A percentile compares a stretch with the other conserved stretches of the same genome.
Conservation (phyloP, 2,113 vertebrate species). For the Bufo gargarizans region DNA sequence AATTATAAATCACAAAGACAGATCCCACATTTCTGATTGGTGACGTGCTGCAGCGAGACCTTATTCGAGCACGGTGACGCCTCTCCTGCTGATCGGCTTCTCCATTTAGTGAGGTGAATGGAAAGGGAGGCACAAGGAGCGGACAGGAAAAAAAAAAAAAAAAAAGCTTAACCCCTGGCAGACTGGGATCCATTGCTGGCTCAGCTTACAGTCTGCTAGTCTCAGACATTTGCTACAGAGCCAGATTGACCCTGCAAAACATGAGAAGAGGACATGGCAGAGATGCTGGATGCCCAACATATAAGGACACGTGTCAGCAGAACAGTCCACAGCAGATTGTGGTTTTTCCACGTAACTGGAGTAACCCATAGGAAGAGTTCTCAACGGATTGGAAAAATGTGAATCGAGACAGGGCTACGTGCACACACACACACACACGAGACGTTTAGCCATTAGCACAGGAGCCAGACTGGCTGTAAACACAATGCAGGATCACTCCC, state of each 20-base stretch:
- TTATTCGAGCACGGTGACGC: constrained; percentile 70
- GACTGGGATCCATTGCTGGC: constrained; percentile 5
- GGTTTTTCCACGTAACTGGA: background rate
- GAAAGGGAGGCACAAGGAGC: constrained; percentile 68
- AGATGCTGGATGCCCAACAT: too few species aligned
- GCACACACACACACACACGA: background rate
- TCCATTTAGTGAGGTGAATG: constrained; percentile 72
- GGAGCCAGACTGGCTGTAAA: background rate
- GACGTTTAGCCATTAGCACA: background rate
- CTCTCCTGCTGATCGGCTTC: constrained; percentile 69
- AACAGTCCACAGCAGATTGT: background rate
- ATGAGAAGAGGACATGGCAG: too few species aligned
- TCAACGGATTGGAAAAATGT: background rate
- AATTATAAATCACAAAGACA: constrained; percentile 70
- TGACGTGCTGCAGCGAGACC: constrained; percentile 66
- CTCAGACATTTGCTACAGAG: background rate
- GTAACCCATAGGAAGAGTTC: background rate
- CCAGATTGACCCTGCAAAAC: background rate
- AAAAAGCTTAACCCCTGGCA: constrained; percentile 69
- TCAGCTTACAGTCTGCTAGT: background rate
- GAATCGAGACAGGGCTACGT: background rate
- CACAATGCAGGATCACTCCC: background rate
- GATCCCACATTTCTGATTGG: constrained; percentile 71
- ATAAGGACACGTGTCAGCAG: background rate
- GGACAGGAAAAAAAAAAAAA: constrained; percentile 60